Conservation (phyloP, 2,797 vertebrate species). For the Cryptoprocta ferox region DNA sequence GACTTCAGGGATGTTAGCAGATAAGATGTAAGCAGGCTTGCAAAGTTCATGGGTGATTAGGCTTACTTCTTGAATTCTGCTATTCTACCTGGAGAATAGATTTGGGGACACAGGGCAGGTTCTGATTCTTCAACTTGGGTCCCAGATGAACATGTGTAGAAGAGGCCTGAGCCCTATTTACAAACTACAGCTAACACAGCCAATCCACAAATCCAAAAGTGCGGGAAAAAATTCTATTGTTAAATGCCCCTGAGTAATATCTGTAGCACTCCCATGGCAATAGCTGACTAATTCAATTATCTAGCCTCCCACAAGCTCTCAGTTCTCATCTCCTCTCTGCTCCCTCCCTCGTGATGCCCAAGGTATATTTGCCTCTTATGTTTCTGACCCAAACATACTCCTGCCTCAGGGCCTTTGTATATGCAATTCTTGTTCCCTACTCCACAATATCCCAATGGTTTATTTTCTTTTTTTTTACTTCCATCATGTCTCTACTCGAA, state of each 20-base stretch:
- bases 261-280: background rate
- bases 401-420: background rate
- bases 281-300: background rate
- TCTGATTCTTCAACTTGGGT: background rate
- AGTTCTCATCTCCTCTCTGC: background rate
- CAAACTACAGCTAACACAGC: background rate
- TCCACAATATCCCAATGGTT: background rate
- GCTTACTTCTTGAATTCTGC: background rate
- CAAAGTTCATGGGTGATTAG: background rate
- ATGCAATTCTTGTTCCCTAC: fast-evolving
- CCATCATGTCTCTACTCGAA: background rate
- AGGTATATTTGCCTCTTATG: background rate
- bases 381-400: background rate
- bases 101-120: no score
- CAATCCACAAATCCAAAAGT: background rate
- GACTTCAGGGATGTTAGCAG: background rate
- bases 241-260: background rate
- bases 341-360: no score
- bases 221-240: no score
- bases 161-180: background rate
- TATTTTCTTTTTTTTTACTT: background rate
- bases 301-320: background rate
- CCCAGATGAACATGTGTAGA: background rate
- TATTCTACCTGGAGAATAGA: background rate
- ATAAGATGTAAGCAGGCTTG: background rate